Evolutionary conservation across 2,797 vertebrate genomes (phyloP).

Genomic region (Oophaga sylvatica): DNA sequence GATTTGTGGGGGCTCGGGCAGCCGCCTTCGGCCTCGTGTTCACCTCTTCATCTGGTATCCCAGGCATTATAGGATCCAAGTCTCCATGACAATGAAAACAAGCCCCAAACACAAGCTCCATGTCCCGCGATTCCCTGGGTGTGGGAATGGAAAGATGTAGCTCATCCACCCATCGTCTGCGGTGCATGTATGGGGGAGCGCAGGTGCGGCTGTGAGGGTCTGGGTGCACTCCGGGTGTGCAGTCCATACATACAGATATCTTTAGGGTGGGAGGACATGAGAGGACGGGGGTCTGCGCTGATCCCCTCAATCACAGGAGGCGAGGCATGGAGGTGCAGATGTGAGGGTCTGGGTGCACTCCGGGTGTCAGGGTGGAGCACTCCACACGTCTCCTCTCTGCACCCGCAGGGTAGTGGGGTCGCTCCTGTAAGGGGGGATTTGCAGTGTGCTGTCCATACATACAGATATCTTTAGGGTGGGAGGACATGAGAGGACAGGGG

Average conservation of each 20-base stretch:
- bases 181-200: neutral
- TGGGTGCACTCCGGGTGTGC: too few relatives aligned
- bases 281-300: neutral
- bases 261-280: neutral
- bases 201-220: neutral
- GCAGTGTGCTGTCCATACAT: too few relatives aligned
- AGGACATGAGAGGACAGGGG: too few relatives aligned
- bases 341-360: too few relatives aligned
- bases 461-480: neutral
- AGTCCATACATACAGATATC: neutral
- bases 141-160: slow-evolving; percentile 49
- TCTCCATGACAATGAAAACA: slow-evolving; percentile 43
- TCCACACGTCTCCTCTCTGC: neutral
- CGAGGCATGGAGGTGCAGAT: neutral
- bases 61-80: neutral
- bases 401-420: neutral
- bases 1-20: neutral
- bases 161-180: slow-evolving; percentile 34
- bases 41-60: too few relatives aligned
- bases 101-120: slow-evolving; percentile 15
- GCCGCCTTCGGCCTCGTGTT: neutral
- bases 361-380: too few relatives aligned
- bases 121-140: neutral
- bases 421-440: too few relatives aligned
- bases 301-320: neutral